A percentile compares a stretch with the other conserved stretches of the same genome.
Conservation (phyloP, 2,113 vertebrate species). For the Pluvianellus socialis region DNA sequence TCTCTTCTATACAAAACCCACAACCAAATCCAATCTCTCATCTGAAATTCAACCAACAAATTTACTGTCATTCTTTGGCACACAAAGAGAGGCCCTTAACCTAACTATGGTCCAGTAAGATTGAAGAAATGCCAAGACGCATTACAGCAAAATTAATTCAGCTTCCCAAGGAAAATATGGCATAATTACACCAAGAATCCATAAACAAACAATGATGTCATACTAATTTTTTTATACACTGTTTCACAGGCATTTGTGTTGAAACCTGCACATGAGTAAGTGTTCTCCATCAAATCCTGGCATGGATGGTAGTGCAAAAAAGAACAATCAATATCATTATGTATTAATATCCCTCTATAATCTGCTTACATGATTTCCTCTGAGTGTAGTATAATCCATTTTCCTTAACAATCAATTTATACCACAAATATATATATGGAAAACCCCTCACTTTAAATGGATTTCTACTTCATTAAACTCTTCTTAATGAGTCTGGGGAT, state of each 20-base stretch:
- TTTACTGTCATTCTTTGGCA: not conserved
- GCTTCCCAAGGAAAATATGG: not conserved
- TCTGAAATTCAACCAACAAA: not conserved
- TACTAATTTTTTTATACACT: not conserved
- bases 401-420: not conserved
- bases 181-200: not conserved
- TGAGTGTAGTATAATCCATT: not conserved
- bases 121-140: not conserved
- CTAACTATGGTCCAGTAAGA: not conserved
- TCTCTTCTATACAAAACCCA: not conserved
- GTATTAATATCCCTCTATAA: not conserved
- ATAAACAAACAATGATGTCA: not conserved
- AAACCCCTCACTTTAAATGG: not conserved
- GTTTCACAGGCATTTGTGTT: not conserved
- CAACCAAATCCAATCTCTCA: not conserved
- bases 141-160: not conserved
- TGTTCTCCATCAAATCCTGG: not conserved
- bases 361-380: not conserved
- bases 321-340: not conserved
- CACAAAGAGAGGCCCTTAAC: not conserved
- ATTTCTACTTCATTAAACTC: constrained; percentile 33
- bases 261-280: not conserved
- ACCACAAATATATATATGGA: not conserved
- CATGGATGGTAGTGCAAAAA: not conserved
- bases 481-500: constrained; percentile 19